Percentiles rank a stretch among this genome's conserved stretches.
Evolutionary conservation across 2,113 vertebrate genomes (phyloP).

Genomic region (Amia ocellicauda): DNA sequence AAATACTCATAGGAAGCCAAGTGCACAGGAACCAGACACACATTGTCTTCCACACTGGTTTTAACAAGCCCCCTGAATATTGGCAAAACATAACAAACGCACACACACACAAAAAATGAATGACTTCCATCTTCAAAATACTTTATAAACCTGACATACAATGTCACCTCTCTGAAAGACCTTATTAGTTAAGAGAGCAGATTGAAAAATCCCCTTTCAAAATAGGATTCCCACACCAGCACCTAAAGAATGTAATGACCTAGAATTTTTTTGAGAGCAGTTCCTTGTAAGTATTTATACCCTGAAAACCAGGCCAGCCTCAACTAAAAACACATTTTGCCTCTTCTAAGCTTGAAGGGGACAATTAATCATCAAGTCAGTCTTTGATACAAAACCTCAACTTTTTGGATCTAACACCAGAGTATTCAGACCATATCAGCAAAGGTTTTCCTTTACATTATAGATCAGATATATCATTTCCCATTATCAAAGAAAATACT

Average conservation of each 20-base stretch:
- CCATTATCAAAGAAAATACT: too few species aligned
- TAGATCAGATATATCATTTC: too few species aligned
- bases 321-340: not conserved
- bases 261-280: slow-evolving; percentile 5
- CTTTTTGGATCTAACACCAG: too few species aligned
- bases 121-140: not conserved
- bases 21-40: too few species aligned
- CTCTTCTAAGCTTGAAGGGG: not conserved
- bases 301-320: not conserved
- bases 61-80: too few species aligned
- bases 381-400: not conserved
- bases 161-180: slow-evolving; percentile 4
- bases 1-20: too few species aligned
- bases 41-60: too few species aligned
- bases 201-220: slow-evolving; percentile 7
- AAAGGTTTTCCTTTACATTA: too few species aligned
- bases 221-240: not conserved
- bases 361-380: not conserved
- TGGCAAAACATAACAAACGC: too few species aligned
- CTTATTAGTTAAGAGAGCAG: slow-evolving; percentile 11
- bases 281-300: slow-evolving; percentile 1
- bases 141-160: not conserved
- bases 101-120: too few species aligned
- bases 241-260: slow-evolving; percentile 16
- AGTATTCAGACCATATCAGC: too few species aligned